Percentiles rank a stretch among this genome's conserved stretches.
Evolutionary conservation across 2,888 invertebrate genomes (phyloP).

Genomic region (Formica aserva): DNA sequence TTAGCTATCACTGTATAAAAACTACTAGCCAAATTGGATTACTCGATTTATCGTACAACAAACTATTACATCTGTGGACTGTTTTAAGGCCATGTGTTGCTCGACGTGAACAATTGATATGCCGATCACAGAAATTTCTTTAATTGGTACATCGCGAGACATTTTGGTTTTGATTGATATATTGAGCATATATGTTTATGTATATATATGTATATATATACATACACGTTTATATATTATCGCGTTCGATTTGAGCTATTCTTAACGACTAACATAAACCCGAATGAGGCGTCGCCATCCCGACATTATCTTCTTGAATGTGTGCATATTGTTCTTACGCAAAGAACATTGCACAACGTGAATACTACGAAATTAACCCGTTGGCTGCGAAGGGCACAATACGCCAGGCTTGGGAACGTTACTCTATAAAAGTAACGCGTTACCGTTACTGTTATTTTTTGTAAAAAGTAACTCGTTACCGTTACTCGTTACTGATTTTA

Average conservation of each 20-base stretch:
- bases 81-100: conserved; percentile 37
- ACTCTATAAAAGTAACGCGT: too few relatives aligned
- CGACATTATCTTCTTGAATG: conserved; percentile 4
- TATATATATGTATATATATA: background rate
- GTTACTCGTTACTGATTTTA: too few relatives aligned
- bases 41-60: conserved; percentile 7
- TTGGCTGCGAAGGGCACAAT: conserved; percentile 28
- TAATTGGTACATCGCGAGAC: conserved; percentile 14
- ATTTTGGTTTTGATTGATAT: conserved; percentile 45
- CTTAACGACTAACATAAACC: conserved; percentile 48
- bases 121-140: background rate
- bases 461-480: too few relatives aligned
- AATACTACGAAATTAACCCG: conserved; percentile 37
- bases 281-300: background rate
- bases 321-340: background rate
- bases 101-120: conserved; percentile 24
- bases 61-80: conserved; percentile 3
- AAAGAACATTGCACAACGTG: conserved; percentile 11
- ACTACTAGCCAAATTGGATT: background rate
- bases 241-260: conserved; percentile 46
- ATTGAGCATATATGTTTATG: conserved; percentile 39
- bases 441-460: too few relatives aligned
- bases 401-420: background rate
- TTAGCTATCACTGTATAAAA: background rate
- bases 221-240: conserved; percentile 33